These are phyloP conservation scores for Actinernus sp. DNA, from an alignment of 92 coral and sea anemone genomes.

Conservation along the genomic window DNA sequence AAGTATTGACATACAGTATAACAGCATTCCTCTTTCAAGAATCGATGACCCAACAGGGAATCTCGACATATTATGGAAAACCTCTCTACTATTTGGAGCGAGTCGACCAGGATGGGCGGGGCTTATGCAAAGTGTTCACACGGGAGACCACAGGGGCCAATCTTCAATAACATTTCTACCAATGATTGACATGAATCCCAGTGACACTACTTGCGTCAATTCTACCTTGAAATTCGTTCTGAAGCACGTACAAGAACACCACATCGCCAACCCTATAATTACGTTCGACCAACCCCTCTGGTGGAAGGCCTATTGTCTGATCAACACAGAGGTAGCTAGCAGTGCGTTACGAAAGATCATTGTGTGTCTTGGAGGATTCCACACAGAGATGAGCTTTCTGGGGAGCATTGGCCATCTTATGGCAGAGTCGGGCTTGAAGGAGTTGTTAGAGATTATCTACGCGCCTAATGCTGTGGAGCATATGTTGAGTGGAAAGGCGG, in stretches of 20 bases:
- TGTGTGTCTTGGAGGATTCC: slow-evolving; percentile 36
- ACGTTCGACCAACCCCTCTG: slow-evolving; percentile 55
- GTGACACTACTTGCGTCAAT: slow-evolving; percentile 17
- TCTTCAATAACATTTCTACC: slow-evolving; percentile 27
- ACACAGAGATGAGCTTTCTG: slow-evolving; percentile 43
- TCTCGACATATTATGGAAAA: slow-evolving; percentile 23
- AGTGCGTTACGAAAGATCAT: slow-evolving; percentile 32
- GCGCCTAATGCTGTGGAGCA: slow-evolving; percentile 32
- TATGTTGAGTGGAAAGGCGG: slow-evolving; percentile 48
- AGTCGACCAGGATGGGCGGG: slow-evolving; percentile 44
- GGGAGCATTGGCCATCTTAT: slow-evolving; percentile 44
- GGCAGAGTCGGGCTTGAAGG: slow-evolving; percentile 43
- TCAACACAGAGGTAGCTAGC: slow-evolving; percentile 3
- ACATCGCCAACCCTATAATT: slow-evolving; percentile 1
- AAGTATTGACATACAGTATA: slow-evolving; percentile 27
- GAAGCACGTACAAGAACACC: slow-evolving; percentile 9
- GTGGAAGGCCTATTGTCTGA: slow-evolving; percentile 26
- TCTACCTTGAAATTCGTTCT: slow-evolving; percentile 12
- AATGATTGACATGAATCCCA: slow-evolving; percentile 8
- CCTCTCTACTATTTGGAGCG: slow-evolving; percentile 22
- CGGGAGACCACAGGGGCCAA: slow-evolving; percentile 30
- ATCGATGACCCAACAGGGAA: slow-evolving; percentile 21
- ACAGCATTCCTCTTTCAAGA: background rate
- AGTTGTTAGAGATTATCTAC: slow-evolving; percentile 30
- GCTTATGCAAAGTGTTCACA: slow-evolving; percentile 27